Percentiles rank a stretch among this genome's conserved stretches.
Evolutionary conservation across 2,888 invertebrate genomes (phyloP).

Genomic region (Petrolisthes manimaculis): DNA sequence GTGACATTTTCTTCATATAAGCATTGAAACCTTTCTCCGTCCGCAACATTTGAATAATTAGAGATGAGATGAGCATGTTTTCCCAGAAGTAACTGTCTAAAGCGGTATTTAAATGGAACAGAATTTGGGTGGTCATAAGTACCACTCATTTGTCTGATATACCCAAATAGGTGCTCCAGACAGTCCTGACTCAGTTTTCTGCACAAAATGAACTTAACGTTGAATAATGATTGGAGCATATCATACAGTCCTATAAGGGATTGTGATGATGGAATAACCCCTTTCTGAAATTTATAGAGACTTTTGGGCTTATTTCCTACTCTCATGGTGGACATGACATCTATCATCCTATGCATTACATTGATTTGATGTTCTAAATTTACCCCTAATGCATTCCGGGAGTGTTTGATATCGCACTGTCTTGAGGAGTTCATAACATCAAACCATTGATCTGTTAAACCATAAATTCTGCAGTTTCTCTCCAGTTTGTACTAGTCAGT

Average conservation of each 20-base stretch:
- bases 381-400: neutral
- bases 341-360: neutral
- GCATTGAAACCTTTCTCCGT: too few species aligned
- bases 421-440: slow-evolving; percentile 10
- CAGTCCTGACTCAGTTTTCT: neutral
- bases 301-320: too few species aligned
- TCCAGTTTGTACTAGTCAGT: neutral
- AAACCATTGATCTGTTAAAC: slow-evolving; percentile 4
- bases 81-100: neutral
- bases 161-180: slow-evolving; percentile 5
- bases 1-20: too few species aligned
- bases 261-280: neutral
- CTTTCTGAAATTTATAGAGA: too few species aligned
- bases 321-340: too few species aligned
- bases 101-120: neutral
- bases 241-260: slow-evolving; percentile 3
- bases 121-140: too few species aligned
- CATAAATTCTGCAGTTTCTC: slow-evolving; percentile 11
- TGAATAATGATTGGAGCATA: neutral
- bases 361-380: neutral
- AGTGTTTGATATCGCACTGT: neutral
- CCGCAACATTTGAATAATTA: too few species aligned
- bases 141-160: neutral
- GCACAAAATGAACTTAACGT: neutral
- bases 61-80: neutral